phyloP scores from a whole-genome alignment of 2,113 vertebrate species.

The Poecile atricapillus region DNA sequence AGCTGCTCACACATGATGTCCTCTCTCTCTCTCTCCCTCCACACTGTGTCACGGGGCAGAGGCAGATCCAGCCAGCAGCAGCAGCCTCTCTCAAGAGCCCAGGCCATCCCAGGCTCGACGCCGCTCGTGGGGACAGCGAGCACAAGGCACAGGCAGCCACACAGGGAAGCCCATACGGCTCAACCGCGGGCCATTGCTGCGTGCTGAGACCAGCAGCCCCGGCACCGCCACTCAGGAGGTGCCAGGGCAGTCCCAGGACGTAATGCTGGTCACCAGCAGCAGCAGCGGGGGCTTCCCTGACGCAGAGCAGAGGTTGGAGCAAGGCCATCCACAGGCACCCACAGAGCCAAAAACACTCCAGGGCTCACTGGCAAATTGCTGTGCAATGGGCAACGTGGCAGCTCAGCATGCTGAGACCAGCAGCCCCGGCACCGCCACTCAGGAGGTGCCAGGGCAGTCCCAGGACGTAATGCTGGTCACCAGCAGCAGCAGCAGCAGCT shows the following conservation, averaged over 20 bases:
- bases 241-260: no score
- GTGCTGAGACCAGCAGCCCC: neutral
- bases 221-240: fast-evolving
- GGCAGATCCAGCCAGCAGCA: no score
- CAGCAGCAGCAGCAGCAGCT: no score
- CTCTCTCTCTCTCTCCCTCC: no score
- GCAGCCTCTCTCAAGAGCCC: neutral
- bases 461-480: neutral
- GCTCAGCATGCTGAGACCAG: neutral
- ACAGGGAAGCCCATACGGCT: fast-evolving
- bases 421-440: fast-evolving
- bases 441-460: neutral
- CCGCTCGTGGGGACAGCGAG: neutral
- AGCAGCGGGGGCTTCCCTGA: no score
- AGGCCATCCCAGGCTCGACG: fast-evolving
- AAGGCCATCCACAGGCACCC: no score
- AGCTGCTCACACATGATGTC: no score
- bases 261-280: neutral
- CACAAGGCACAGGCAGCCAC: neutral
- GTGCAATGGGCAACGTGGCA: neutral
- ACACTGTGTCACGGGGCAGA: no score
- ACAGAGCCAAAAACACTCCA: no score
- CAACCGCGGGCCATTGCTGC: neutral
- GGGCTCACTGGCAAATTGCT: neutral
- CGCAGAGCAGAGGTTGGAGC: no score